Base-by-base conservation (phyloP, 2,888 invertebrate species). In the Piscicola geometra region DNA sequence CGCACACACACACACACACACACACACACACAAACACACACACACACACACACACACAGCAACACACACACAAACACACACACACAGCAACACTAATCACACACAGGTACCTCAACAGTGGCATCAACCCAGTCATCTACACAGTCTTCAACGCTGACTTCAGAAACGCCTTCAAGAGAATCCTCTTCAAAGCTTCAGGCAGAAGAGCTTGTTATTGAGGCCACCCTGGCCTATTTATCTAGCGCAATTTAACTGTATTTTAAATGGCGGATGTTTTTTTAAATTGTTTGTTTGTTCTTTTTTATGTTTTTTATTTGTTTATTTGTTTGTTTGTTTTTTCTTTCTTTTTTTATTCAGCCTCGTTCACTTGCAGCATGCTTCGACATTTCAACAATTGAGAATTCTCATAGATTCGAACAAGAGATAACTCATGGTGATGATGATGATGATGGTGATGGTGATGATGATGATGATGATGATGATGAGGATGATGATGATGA, bases 111-210 rank as follows among this genome's bases (percentile, higher is more conserved):
- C n/a, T 56, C 15, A 56, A 73, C 41, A 64, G 64, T 32, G 73
- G 73, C 56, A n/a, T 73, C n/a, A 71, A 73, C 60, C 73, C 73
- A 9, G 64, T 73, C 60, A 73, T 73, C n/a, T 73, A 73, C 36
- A 73, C 73, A 18, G 41, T 73, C 41, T 73, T 73, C 64, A 73
- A 73, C 35, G 35, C 52, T 30, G 73, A 73, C 33, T 73, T 73
- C 36, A 1, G 73, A n/a, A 60, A n/a, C n/a, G 73, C 73, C n/a
- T 73, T 73, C 33, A 56, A 73, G 36, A 56, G 56, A 36, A 73
- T 73, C 33, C 18, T 73, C n/a, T 73, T 56, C 64, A 5, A 21
- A 25, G 60, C n/a, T n/a, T 18, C 41, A 9, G 15, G 41, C 5
- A 41, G 41, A 41, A 41, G 41, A 41, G 41, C 41, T 5, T 41